Conservation (phyloP, 2,797 vertebrate species). For the Cheracebus regulus region DNA sequence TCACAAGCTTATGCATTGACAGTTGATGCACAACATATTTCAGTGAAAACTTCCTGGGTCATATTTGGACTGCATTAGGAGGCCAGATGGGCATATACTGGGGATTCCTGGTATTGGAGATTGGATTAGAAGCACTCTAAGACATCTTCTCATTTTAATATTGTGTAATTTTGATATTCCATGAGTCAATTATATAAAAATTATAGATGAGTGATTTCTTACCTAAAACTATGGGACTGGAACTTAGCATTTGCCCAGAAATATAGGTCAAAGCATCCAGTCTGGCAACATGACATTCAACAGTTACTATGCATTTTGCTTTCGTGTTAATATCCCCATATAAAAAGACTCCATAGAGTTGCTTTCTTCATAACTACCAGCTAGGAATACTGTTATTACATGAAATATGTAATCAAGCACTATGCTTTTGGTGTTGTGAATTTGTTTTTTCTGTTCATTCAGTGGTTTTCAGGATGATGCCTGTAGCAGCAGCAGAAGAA, state of each 20-base stretch:
- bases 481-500: slow-evolving; percentile 12
- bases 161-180: background rate
- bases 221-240: background rate
- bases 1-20: fast-evolving
- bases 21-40: background rate
- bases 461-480: slow-evolving; percentile 58
- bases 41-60: background rate
- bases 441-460: background rate
- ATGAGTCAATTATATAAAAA: background rate
- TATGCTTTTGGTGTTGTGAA: background rate
- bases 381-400: background rate
- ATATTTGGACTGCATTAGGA: background rate
- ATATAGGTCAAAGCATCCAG: background rate
- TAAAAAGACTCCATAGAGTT: background rate
- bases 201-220: background rate
- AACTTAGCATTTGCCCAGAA: background rate
- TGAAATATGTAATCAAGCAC: slow-evolving; percentile 36
- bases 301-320: background rate
- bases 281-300: background rate
- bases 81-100: background rate
- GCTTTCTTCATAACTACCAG: background rate
- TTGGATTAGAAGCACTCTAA: background rate
- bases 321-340: background rate
- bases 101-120: background rate
- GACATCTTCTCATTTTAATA: background rate